Base-by-base conservation (phyloP, 1,140 invertebrate genomes). In the Wiebesia pumilae region DNA sequence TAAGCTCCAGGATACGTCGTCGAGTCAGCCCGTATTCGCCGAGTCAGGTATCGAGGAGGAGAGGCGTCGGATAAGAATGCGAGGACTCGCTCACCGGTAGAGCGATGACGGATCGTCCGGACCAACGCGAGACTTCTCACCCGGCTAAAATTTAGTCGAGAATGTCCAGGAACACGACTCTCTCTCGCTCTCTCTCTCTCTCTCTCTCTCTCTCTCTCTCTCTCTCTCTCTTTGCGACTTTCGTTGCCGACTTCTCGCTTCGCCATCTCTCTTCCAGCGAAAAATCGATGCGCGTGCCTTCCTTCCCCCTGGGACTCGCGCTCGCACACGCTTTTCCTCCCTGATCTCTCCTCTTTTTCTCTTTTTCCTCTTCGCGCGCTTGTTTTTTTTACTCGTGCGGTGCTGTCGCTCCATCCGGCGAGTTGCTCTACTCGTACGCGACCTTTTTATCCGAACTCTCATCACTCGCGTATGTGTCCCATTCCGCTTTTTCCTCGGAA, bases 211-310 rank as follows among this genome's bases (percentile, higher is more conserved):
- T 33, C 14, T 33, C 81, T n/a, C 85, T 86, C 14, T 33, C 81
- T n/a, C 85, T 86, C 81, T 88, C 85, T 84, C 86, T 87, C 87
- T 88, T 86, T 89, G 85, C 83, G 87, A 21, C 30, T 71, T 16
- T n/a, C n/a, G n/a, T n/a, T n/a, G n/a, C n/a, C n/a, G n/a, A n/a
- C 3, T 6, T 21, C 47, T n/a, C n/a, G 0, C 0, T 4, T 27
- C 24, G 3, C 6, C 35, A 3, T 21, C 35, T 16, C 35, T 33
- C 0, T 71, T 33, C 69, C 33, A 4, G 12, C 3, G 33, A 35
- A 71, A 71, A 71, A 71, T 71, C 69, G 69, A 71, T 71, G 69
- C 69, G 69, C 33, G 69, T 35, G 33, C 69, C 69, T 38, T 71
- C 40, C 40, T 71, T 71, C 69, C 69, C 69, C 38, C 33, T 33